Evolutionary conservation across 2,797 vertebrate species (phyloP), one percentile per base, ranked within the genome.

Genomic region (Delichon dasypus): DNA sequence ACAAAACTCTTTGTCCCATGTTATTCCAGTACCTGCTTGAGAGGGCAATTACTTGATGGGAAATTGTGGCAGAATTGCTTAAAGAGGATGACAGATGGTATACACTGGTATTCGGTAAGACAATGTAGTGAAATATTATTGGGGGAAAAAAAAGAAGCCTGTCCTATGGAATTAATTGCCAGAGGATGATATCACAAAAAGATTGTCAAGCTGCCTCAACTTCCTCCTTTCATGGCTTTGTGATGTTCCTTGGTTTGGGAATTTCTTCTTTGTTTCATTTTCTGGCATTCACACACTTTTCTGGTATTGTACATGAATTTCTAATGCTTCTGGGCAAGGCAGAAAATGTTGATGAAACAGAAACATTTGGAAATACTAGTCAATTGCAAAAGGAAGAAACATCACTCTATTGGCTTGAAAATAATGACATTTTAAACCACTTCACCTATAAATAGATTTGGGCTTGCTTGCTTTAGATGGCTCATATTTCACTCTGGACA

Each of bases 11-110:
- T 97, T 95, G 94, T 84, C 93, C 95, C 50, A 5, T 58, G 47
- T 95, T 75, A 83, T 88, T 93, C 89, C 23, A 18, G 85, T 94
- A 89, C 95, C 95, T 96, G 96, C 85, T 95, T 94, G 66, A n/a
- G 48, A 78, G 70, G 51, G 91, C 89, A 96, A 96, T 96, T 93
- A 83, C 89, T 94, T 93, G 92, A 55, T 93, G 88, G 81, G 90
- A 89, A 40, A 38, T 66, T 70, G 83, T 91, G 84, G 84, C 70
- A 75, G 47, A 58, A 40, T 88, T 92, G 74, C 80, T 55, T 71
- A 73, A 38, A 89, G 62, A 81, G 89, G 66, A 92, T 78, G 68
- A 70, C 36, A 53, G 70, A 75, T 85, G 89, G 80, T 62, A 58
- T 68, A 55, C 0, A 0, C 32, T 55, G 74, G 18, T 40, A 36